A percentile compares a stretch with the other conserved stretches of the same genome.
Conservation (phyloP, 1,140 invertebrate species). For the Trichonephila clavipes region DNA sequence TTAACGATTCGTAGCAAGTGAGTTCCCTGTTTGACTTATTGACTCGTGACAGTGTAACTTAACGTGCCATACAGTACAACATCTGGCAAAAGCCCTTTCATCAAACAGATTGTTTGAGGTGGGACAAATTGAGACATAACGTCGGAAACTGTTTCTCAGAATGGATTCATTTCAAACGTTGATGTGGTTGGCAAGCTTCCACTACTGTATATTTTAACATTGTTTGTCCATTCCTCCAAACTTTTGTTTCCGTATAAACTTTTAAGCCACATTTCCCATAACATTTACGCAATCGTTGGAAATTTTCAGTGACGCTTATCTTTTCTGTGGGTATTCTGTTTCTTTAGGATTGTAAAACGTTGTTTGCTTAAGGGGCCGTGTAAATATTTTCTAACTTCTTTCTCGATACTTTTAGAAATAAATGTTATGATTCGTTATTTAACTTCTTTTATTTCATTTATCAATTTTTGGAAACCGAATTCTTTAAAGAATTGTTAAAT, state of each 20-base stretch:
- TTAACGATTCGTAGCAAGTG: constrained; percentile 48
- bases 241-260: neutral
- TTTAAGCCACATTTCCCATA: constrained; percentile 5
- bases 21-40: constrained; percentile 44
- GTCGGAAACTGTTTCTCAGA: constrained; percentile 17
- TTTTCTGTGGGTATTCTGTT: neutral
- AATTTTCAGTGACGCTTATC: neutral
- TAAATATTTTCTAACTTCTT: neutral
- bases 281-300: neutral
- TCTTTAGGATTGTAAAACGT: neutral
- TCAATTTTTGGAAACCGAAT: no score
- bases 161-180: constrained; percentile 22
- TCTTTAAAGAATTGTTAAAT: no score
- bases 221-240: constrained; percentile 25
- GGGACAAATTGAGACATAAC: constrained; percentile 47
- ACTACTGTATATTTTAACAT: constrained; percentile 23
- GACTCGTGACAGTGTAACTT: constrained; percentile 38
- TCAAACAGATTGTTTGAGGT: constrained; percentile 49
- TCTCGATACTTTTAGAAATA: neutral
- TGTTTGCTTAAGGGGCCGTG: neutral
- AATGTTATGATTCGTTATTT: neutral
- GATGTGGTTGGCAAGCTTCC: constrained; percentile 22
- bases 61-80: constrained; percentile 14
- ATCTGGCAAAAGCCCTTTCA: constrained; percentile 27
- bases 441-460: no score